Conservation (phyloP, 2,797 vertebrate species). For the Sebastes vulpes region DNA sequence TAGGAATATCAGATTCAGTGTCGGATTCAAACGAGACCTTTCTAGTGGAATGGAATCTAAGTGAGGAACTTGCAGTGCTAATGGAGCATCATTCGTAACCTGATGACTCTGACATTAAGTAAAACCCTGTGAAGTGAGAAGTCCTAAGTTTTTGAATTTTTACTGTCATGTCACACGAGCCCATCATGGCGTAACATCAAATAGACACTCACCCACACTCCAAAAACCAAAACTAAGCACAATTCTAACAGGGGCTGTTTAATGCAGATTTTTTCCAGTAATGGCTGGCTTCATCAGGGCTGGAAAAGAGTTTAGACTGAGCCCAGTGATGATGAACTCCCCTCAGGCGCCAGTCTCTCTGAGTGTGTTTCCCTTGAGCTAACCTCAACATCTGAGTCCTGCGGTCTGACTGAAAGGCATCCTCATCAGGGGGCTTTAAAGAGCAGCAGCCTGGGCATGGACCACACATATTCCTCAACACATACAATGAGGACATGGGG, state of each 20-base stretch:
- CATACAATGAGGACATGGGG: conserved; percentile 4
- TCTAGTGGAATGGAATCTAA: conserved; percentile 43
- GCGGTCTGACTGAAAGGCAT: conserved; percentile 50
- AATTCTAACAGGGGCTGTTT: background rate
- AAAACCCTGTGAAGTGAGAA: background rate
- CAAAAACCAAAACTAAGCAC: background rate
- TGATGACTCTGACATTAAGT: conserved; percentile 60
- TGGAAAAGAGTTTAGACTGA: conserved; percentile 56
- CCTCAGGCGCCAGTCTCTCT: conserved; percentile 55
- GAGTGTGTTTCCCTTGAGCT: conserved; percentile 47
- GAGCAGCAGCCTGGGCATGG: conserved; percentile 29
- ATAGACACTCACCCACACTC: background rate
- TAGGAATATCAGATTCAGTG: background rate
- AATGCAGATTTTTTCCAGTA: conserved; percentile 22
- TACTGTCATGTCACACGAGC: background rate
- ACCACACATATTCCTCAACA: conserved; percentile 45
- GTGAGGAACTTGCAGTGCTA: conserved; percentile 4
- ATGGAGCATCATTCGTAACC: conserved; percentile 38
- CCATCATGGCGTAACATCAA: background rate
- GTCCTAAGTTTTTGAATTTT: background rate
- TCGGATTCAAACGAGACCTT: conserved; percentile 37
- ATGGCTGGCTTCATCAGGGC: conserved; percentile 6
- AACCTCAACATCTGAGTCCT: conserved; percentile 59
- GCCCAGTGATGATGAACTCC: conserved; percentile 55
- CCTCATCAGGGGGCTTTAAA: conserved; percentile 39